Percentiles rank a stretch among this genome's conserved stretches.
These are phyloP conservation scores for Rambutsinella grinnellia DNA, from an alignment of 2,888 invertebrate species.

Conservation along the genomic window DNA sequence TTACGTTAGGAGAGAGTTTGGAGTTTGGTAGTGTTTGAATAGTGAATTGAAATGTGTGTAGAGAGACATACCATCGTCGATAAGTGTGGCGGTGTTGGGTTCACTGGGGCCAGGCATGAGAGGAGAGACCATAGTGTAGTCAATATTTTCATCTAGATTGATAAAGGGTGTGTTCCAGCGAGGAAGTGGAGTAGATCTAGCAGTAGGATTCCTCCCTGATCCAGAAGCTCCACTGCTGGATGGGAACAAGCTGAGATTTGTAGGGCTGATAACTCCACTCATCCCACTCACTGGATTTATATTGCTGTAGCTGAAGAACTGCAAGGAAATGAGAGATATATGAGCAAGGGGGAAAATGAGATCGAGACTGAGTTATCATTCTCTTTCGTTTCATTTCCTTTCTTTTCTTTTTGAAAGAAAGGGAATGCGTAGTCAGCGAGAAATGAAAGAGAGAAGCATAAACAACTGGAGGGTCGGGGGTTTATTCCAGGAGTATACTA, in stretches of 20 bases:
- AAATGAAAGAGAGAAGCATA: not conserved
- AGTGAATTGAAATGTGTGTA: no score
- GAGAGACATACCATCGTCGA: constrained; percentile 82
- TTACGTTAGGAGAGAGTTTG: not conserved
- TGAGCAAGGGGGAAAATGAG: constrained; percentile 28
- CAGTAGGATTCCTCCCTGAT: constrained; percentile 71
- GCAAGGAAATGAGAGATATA: constrained; percentile 65
- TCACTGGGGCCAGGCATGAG: constrained; percentile 75
- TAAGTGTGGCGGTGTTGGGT: constrained; percentile 79
- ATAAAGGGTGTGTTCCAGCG: constrained; percentile 92
- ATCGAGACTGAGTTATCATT: no score
- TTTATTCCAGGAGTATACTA: not conserved
- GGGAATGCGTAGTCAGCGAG: constrained; percentile 8
- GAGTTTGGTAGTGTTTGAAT: not conserved
- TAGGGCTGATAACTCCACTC: constrained; percentile 87
- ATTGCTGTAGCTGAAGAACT: constrained; percentile 94
- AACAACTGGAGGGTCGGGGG: constrained; percentile 1
- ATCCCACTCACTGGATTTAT: constrained; percentile 84
- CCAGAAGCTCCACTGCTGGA: constrained; percentile 72
- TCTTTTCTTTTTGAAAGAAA: constrained; percentile 60
- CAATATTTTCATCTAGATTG: constrained; percentile 84
- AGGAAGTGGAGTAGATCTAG: constrained; percentile 71
- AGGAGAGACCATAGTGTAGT: constrained; percentile 93
- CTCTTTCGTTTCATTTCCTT: constrained; percentile 17
- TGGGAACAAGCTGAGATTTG: constrained; percentile 85